Percentiles rank a stretch among this genome's conserved stretches.
Evolutionary conservation across 2,888 invertebrate species (phyloP).

Genomic region (Trachelus troglodyta): DNA sequence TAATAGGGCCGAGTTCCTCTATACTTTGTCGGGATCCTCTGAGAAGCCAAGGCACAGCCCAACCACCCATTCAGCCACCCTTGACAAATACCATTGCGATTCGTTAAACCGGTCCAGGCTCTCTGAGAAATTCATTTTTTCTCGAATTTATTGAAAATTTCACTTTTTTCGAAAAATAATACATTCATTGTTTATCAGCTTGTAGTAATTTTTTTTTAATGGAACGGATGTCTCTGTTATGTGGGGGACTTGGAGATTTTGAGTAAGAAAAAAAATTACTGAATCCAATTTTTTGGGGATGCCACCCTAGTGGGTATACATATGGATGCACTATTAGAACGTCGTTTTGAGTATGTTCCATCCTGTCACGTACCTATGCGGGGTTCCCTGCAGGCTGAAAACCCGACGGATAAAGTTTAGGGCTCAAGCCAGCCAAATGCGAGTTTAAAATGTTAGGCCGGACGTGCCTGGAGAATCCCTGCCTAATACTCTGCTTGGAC

Average conservation of each 20-base stretch:
- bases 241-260: background rate
- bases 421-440: slow-evolving; percentile 63
- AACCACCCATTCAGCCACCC: background rate
- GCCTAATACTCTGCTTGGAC: slow-evolving; percentile 44
- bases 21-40: background rate
- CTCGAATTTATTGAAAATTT: no score
- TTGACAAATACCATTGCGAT: background rate
- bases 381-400: slow-evolving; percentile 24
- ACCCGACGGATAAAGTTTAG: slow-evolving; percentile 56
- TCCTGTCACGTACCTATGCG: slow-evolving; percentile 19
- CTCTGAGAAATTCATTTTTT: background rate
- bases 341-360: slow-evolving; percentile 31
- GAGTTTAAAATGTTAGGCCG: slow-evolving; percentile 61
- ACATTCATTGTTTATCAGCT: no score
- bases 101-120: background rate
- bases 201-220: background rate
- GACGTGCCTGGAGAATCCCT: slow-evolving; percentile 43
- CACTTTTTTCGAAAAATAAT: no score
- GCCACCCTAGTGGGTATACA: background rate
- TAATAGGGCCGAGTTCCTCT: slow-evolving; percentile 58
- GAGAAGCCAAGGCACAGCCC: background rate
- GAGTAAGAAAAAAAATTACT: background rate
- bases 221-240: background rate
- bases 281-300: background rate
- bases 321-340: slow-evolving; percentile 22